Evolutionary conservation across 2,113 vertebrate genomes (phyloP).

Genomic region (Nematolebias whitei): DNA sequence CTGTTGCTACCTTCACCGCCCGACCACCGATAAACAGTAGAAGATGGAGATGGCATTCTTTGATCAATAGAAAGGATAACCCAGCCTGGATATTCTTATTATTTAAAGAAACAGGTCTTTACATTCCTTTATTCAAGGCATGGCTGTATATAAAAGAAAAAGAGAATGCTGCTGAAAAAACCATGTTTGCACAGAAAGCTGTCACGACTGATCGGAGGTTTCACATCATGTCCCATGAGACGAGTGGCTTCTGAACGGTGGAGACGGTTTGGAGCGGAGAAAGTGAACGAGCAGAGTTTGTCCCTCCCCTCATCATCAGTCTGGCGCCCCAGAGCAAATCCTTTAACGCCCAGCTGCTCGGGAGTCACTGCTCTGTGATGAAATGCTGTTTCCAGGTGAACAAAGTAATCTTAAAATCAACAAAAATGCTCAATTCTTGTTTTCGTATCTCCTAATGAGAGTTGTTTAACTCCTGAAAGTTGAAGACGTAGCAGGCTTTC

Average conservation of each 20-base stretch:
- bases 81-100: background rate
- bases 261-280: background rate
- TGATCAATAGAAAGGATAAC: too few species aligned
- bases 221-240: background rate
- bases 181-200: background rate
- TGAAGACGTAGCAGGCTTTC: too few species aligned
- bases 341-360: conserved; percentile 3
- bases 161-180: background rate
- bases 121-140: background rate
- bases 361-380: background rate
- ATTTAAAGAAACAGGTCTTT: background rate
- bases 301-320: background rate
- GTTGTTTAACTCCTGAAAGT: background rate
- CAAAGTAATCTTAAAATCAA: background rate
- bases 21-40: too few species aligned
- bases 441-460: conserved; percentile 4
- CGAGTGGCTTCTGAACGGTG: background rate
- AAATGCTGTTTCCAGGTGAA: background rate
- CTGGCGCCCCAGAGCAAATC: conserved; percentile 8
- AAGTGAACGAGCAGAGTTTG: background rate
- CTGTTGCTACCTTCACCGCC: too few species aligned
- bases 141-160: too few species aligned
- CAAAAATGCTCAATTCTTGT: background rate
- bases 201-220: too few species aligned
- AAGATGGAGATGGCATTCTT: too few species aligned